These are phyloP conservation scores for Rousettus madagascariensis DNA, from an alignment of 2,797 vertebrate species.

Conservation along the genomic window DNA sequence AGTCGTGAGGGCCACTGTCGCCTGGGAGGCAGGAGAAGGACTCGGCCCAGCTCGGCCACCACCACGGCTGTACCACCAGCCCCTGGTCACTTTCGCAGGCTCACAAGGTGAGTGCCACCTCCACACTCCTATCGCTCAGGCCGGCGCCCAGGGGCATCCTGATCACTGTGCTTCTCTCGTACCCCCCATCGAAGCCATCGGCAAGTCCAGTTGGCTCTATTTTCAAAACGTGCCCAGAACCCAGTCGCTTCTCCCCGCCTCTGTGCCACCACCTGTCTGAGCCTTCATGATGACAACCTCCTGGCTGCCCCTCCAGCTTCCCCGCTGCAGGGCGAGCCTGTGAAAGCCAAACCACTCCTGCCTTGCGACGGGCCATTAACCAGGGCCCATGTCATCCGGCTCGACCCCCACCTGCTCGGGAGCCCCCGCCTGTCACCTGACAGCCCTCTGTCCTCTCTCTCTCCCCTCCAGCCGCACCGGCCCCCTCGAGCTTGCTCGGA, in stretches of 20 bases:
- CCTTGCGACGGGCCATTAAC: not conserved
- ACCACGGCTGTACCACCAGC: accelerated
- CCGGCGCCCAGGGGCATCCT: accelerated
- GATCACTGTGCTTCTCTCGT: accelerated
- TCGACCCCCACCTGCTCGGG: not conserved
- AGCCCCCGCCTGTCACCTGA: not conserved
- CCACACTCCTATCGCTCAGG: accelerated
- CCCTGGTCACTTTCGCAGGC: accelerated
- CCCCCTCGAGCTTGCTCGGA: accelerated
- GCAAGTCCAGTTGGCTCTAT: not conserved
- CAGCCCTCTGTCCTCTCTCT: no score
- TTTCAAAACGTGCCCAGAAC: not conserved
- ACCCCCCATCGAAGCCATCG: not conserved
- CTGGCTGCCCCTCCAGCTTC: not conserved
- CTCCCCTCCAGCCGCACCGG: not conserved
- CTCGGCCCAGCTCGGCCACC: not conserved
- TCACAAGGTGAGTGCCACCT: accelerated
- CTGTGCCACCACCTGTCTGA: accelerated
- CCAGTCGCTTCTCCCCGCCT: not conserved
- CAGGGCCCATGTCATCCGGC: accelerated
- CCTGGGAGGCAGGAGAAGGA: not conserved
- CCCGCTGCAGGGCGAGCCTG: not conserved
- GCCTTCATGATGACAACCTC: no score
- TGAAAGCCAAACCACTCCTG: not conserved
- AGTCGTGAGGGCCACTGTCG: accelerated